Evolutionary conservation across 2,888 invertebrate genomes (phyloP), one percentile per base, ranked within the genome.

Genomic region (Limnephilus marmoratus): DNA sequence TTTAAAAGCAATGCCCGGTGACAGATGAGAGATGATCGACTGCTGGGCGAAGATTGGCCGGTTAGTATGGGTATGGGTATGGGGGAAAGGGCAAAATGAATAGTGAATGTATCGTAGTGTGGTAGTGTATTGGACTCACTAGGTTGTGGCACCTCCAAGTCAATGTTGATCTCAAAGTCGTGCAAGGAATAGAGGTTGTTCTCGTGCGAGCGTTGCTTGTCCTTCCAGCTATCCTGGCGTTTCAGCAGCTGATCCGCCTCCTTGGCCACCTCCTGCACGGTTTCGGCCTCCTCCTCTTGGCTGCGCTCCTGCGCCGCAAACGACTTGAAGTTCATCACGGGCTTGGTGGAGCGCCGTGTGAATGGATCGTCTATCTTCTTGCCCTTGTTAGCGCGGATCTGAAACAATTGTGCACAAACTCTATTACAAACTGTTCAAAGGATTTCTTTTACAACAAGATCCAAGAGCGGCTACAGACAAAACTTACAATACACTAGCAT

Each of bases 81-180:
- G 31, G 31, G 31, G 31, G 31, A 31, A 31, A 31, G 31, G 31
- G 31, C 31, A 31, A 31, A 31, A 31, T 31, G 31, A 31, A 31
- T 31, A 31, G 1, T 37, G 37, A 37, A 4, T 4, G 37, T 34
- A 34, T 34, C 3, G 34, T 37, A 37, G 37, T 37, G 18, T 41
- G 7, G 41, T 41, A 45, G n/a, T 92, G 94, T n/a, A 68, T 68
- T 68, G 68, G 68, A 96, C 97, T 96, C 95, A 98, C 98, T 97
- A 94, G 98, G 97, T 94, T 98, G 96, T 90, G 98, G 98, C 94
- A 98, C 97, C 95, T 98, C 98, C 92, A 99, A 95, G 95, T 99
- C 99, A 94, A 99, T 99, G 95, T 98, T 98, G 94, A 99, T 98
- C 94, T 99, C 99, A 95, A 99, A 99, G 95, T 99, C 98, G 95